Evolutionary conservation across 30 jellyfish, hydroid and myxozoan species (phyloP).

Genomic region (Rhopilema esculentum): DNA sequence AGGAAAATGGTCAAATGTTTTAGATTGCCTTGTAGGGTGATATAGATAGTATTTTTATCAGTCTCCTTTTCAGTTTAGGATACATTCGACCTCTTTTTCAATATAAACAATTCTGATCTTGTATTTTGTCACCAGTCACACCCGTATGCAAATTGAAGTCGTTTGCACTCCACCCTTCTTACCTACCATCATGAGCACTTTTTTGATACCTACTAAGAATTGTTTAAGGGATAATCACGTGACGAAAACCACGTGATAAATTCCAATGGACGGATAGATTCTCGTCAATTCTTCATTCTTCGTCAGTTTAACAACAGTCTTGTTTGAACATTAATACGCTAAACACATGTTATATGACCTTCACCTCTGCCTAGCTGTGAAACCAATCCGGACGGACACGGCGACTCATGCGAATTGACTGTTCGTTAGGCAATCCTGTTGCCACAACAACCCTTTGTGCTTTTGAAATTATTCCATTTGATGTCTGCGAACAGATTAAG

Average conservation of each 20-base stretch:
- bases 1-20: too few species aligned
- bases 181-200: not conserved
- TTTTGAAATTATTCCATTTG: slow-evolving; percentile 12
- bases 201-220: slow-evolving; percentile 2
- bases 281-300: slow-evolving; percentile 37
- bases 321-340: slow-evolving; percentile 45
- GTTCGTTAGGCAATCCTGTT: slow-evolving; percentile 52
- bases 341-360: slow-evolving; percentile 57
- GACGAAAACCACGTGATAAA: slow-evolving; percentile 58
- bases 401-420: slow-evolving; percentile 76
- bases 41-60: too few species aligned
- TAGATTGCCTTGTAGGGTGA: too few species aligned
- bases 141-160: not conserved
- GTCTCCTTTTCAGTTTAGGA: too few species aligned
- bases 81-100: not conserved
- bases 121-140: not conserved
- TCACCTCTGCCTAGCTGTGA: slow-evolving; percentile 57
- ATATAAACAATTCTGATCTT: not conserved
- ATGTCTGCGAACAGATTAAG: slow-evolving; percentile 60
- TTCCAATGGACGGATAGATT: slow-evolving; percentile 40
- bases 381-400: slow-evolving; percentile 79
- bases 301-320: slow-evolving; percentile 13
- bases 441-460: slow-evolving; percentile 54
- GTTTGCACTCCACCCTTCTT: not conserved
- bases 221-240: slow-evolving; percentile 32